These are phyloP conservation scores for Mus spicilegus DNA, from an alignment of 2,113 vertebrate species.

Conservation along the genomic window DNA sequence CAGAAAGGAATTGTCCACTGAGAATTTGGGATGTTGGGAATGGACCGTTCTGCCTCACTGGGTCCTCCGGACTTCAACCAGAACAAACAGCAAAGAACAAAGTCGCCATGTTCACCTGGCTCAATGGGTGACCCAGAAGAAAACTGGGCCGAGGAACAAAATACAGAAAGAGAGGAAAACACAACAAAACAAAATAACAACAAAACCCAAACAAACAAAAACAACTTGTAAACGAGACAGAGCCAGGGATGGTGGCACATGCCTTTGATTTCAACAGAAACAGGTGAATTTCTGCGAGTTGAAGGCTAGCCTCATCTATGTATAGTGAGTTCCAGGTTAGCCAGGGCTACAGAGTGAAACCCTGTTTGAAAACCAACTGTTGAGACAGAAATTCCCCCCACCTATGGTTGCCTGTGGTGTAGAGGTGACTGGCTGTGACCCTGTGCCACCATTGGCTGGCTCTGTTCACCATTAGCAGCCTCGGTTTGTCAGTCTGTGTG, in stretches of 20 bases:
- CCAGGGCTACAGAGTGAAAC: not conserved
- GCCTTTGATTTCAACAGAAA: not conserved
- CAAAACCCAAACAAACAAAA: no score
- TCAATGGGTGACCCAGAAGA: not conserved
- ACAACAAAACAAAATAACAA: not conserved
- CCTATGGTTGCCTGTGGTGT: not conserved
- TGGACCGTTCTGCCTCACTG: not conserved
- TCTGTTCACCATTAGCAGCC: not conserved
- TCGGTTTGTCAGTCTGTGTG: not conserved
- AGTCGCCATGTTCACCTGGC: no score
- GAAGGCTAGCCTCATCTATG: not conserved
- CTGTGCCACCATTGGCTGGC: not conserved
- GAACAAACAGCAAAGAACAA: not conserved
- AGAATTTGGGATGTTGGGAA: not conserved
- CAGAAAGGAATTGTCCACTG: not conserved
- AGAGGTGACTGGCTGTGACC: not conserved
- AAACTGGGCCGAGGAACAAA: not conserved
- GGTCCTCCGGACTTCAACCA: no score
- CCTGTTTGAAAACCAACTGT: not conserved
- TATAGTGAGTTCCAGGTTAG: not conserved
- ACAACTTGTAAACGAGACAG: not conserved
- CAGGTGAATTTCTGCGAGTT: not conserved
- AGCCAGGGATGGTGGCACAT: not conserved
- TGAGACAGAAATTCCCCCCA: not conserved
- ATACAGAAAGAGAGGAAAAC: not conserved